A percentile compares a stretch with the other conserved stretches of the same genome.
These are phyloP conservation scores for Rhodophaea formosa DNA, from an alignment of 2,888 invertebrate species.

Conservation along the genomic window DNA sequence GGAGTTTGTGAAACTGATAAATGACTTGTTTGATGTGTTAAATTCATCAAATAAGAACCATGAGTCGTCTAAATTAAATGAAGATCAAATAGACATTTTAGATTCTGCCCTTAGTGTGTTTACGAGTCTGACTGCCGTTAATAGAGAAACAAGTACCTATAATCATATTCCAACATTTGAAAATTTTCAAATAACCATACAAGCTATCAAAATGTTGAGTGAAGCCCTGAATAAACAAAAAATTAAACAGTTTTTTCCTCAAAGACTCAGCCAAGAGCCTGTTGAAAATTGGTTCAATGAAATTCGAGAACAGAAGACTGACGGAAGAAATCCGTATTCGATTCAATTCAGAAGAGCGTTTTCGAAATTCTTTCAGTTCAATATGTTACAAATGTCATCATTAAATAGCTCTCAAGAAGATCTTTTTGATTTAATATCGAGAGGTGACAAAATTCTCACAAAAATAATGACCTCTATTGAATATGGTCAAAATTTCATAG, in stretches of 20 bases:
- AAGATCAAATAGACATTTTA: not conserved
- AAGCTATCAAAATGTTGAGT: conserved; percentile 1
- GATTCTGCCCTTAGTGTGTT: not conserved
- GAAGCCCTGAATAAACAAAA: not conserved
- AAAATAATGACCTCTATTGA: not conserved
- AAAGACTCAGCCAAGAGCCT: not conserved
- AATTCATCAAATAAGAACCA: not conserved
- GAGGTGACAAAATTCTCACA: not conserved
- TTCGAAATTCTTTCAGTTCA: not conserved
- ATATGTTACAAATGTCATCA: not conserved
- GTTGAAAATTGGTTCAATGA: not conserved
- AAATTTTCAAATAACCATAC: not conserved
- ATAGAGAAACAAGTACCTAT: not conserved
- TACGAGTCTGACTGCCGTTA: not conserved
- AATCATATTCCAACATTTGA: not conserved
- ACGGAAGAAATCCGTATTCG: not conserved
- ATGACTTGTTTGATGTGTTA: not conserved
- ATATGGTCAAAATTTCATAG: not conserved
- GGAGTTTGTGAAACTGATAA: not conserved
- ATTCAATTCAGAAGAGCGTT: not conserved
- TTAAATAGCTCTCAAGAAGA: not conserved
- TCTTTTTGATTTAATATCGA: not conserved
- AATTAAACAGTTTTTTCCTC: not conserved
- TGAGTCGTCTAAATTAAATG: not conserved
- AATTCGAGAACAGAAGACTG: not conserved